Evolutionary conservation across 2,797 vertebrate genomes (phyloP).

Genomic region (Alectoris magna): DNA sequence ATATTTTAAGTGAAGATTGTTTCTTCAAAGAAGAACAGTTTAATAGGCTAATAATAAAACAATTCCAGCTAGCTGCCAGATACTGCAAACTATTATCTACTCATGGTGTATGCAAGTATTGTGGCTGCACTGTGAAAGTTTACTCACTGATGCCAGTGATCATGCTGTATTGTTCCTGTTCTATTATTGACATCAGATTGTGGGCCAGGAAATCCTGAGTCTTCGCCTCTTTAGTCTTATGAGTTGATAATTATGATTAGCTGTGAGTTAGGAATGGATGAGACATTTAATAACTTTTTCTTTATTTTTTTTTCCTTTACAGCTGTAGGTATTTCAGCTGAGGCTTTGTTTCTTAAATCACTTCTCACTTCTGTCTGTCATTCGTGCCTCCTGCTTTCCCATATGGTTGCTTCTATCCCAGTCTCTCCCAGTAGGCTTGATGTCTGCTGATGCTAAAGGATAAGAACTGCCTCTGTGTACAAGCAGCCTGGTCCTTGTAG

Average conservation of each 20-base stretch:
- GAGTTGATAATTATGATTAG: constrained; percentile 26
- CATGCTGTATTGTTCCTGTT: neutral
- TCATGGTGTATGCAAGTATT: neutral
- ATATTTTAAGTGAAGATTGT: neutral
- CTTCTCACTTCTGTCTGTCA: neutral
- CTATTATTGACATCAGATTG: neutral
- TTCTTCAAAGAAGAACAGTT: neutral
- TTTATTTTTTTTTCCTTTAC: neutral
- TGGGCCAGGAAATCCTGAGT: constrained; percentile 1
- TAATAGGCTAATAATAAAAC: neutral
- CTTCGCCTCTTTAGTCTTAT: neutral
- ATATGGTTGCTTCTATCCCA: neutral
- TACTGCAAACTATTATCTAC: neutral
- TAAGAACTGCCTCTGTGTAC: neutral
- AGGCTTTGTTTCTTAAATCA: constrained; percentile 7
- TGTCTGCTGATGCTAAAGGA: neutral
- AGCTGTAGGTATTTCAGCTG: neutral
- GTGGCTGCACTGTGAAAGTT: neutral
- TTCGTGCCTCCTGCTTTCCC: neutral
- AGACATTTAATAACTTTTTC: constrained; percentile 23
- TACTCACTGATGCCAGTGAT: neutral
- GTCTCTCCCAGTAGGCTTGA: neutral
- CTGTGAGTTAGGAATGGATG: neutral
- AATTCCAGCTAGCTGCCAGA: neutral
- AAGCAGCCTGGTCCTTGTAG: too few relatives aligned